Evolutionary conservation across 2,797 vertebrate species (phyloP), one percentile per base, ranked within the genome.

Genomic region (Brachymystax lenok): DNA sequence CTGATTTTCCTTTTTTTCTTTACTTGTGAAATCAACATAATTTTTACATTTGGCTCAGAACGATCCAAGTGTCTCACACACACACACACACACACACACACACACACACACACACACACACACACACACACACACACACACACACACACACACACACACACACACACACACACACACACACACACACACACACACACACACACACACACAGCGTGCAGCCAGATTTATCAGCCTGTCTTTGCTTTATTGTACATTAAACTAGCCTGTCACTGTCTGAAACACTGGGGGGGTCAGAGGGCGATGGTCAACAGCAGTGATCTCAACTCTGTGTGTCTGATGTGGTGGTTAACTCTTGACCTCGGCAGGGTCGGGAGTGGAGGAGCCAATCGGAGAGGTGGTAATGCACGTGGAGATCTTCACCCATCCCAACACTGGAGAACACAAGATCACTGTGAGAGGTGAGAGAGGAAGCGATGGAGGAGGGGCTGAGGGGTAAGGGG

Each of bases 371-470:
- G 97, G 96, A 0, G 97, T 98, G 86, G 97, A 99, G 7, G 94
- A 96, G 61, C 92, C 96, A 0, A 96, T 98, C 0, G 98, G 98
- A 8, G 98, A 99, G 82, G 97, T 98, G 82, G 94, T 96, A 6
- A 96, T 98, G 91, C 92, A 96, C 0, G 96, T 99, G 73, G 98
- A 99, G 81, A 93, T 99, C 78, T 91, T 97, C 84, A 97, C 96
- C 1, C 96, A 99, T 33, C 97, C 98, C 0, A 96, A 96, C 0
- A 96, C 96, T 0, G 96, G 96, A 0, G 98, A 98, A 73, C 97
- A 99, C 87, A 99, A 97, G 86, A 96, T 99, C 88, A 97, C 93
- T 0, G 95, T 98, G 74, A 99, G 99, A 96, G 97, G 97, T 98
- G 81, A 84, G 91, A 33, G 16, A 4, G 16, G 28, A 3, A 16